Conservation (phyloP, 2,888 invertebrate genomes). For the Synanthedon andrenaeformis region DNA sequence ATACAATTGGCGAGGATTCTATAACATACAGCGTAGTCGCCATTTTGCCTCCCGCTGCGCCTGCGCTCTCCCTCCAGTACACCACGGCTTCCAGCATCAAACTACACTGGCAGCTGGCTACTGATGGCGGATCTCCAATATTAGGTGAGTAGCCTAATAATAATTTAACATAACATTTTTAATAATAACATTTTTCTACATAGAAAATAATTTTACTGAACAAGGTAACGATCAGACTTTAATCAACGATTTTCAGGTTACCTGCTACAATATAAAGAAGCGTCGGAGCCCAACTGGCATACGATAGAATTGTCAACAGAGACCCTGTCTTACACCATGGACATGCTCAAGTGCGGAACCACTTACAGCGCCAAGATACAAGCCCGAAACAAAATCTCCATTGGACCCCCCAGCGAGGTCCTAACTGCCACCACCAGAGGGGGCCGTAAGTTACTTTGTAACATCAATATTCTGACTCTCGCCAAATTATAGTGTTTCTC, state of each 20-base stretch:
- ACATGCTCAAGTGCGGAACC: slow-evolving; percentile 82
- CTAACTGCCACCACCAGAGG: slow-evolving; percentile 81
- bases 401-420: slow-evolving; percentile 76
- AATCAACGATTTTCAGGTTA: slow-evolving; percentile 63
- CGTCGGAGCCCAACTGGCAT: slow-evolving; percentile 77
- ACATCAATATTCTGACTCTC: neutral
- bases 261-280: slow-evolving; percentile 76
- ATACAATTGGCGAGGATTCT: slow-evolving; percentile 85
- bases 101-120: slow-evolving; percentile 61
- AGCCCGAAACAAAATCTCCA: slow-evolving; percentile 81
- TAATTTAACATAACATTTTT: too few species aligned
- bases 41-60: slow-evolving; percentile 78
- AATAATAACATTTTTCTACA: neutral
- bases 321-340: slow-evolving; percentile 76
- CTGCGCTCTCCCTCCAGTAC: slow-evolving; percentile 78
- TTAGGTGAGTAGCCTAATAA: slow-evolving; percentile 35
- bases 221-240: too few species aligned
- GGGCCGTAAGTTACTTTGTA: slow-evolving; percentile 60
- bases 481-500: neutral
- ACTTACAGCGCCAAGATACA: slow-evolving; percentile 80
- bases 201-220: too few species aligned
- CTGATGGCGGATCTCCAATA: slow-evolving; percentile 64
- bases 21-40: slow-evolving; percentile 82
- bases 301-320: slow-evolving; percentile 81
- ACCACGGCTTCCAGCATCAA: slow-evolving; percentile 80